Evolutionary conservation across 2,888 invertebrate species (phyloP), one percentile per base, ranked within the genome.

Genomic region (Oligia fasciuncula): DNA sequence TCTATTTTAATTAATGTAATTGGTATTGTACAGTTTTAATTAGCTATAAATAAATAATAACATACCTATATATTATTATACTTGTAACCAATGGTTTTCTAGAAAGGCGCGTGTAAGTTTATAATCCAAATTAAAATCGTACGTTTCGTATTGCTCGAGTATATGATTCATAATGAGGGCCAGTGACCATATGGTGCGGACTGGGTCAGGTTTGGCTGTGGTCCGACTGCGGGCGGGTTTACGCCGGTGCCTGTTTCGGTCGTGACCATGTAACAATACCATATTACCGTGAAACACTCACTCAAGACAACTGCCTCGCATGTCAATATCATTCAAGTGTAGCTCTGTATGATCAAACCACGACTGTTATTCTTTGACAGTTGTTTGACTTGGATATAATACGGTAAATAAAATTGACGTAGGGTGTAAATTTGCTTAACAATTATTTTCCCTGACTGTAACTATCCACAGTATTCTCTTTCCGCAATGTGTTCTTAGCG

Each of bases 111-210:
- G 40, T 57, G 40, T 74, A 68, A 72, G 23, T 67, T 76, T 51
- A 76, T 29, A 66, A 66, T 49, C 60, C 19, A 60, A 60, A 76
- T 49, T 62, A 49, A 66, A 73, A 75, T 68, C 65, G 43, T 76
- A 73, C n/a, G 70, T 78, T 70, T 85, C 62, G 70, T 80, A 67
- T 54, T 54, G 60, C 63, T 67, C 60, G 78, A 68, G 63, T 72
- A 81, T 77, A 81, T 89, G 87, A 88, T 84, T 87, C 89, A 87
- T 82, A 87, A 73, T 85, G 91, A 93, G 91, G 93, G 92, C 92
- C 91, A 90, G 81, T 88, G 92, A 92, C 94, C 95, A 95, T 94
- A 94, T 95, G 95, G 94, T 83, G 89, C 82, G 80, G 79, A 85
- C 69, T 85, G 83, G 85, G 83, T 86, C 90, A 85, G 81, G 73